phyloP scores from a whole-genome alignment of 2,888 invertebrate species.

The Aricia artaxerxes region DNA sequence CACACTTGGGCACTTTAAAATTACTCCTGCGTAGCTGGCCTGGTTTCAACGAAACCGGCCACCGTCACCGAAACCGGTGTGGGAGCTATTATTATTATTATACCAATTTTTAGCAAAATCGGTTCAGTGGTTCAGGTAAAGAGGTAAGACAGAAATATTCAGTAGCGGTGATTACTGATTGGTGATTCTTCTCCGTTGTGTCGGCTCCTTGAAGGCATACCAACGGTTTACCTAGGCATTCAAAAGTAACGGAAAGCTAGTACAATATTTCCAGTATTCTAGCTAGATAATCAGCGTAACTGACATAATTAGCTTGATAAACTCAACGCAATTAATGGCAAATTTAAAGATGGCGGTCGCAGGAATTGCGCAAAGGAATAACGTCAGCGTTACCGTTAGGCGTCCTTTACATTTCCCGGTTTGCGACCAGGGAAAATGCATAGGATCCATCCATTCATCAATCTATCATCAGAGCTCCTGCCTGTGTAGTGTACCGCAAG shows the following conservation, averaged over 20 bases:
- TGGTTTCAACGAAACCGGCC: too few species aligned
- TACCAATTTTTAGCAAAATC: too few species aligned
- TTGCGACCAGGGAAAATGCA: not conserved
- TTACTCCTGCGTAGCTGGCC: too few species aligned
- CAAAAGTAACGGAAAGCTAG: slow-evolving; percentile 2
- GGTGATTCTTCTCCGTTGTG: too few species aligned
- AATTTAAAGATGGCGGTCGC: slow-evolving; percentile 34
- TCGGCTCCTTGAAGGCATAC: not conserved
- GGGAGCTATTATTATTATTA: too few species aligned
- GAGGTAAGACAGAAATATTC: too few species aligned
- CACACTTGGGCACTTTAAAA: too few species aligned
- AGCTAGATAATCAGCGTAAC: slow-evolving; percentile 2
- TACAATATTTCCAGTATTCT: not conserved
- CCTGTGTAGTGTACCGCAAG: too few species aligned
- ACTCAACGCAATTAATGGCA: slow-evolving; percentile 25
- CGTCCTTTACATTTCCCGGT: not conserved
- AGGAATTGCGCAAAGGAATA: slow-evolving; percentile 42
- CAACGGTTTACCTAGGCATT: not conserved
- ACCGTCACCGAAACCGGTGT: too few species aligned
- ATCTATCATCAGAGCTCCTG: too few species aligned
- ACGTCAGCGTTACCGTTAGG: slow-evolving; percentile 41
- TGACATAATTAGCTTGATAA: slow-evolving; percentile 7
- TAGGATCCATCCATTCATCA: not conserved
- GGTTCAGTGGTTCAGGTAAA: too few species aligned
- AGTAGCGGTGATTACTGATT: too few species aligned